Percentiles rank a stretch among this genome's conserved stretches.
These are phyloP conservation scores for Corythaeola cristata DNA, from an alignment of 2,113 vertebrate genomes.

Conservation along the genomic window DNA sequence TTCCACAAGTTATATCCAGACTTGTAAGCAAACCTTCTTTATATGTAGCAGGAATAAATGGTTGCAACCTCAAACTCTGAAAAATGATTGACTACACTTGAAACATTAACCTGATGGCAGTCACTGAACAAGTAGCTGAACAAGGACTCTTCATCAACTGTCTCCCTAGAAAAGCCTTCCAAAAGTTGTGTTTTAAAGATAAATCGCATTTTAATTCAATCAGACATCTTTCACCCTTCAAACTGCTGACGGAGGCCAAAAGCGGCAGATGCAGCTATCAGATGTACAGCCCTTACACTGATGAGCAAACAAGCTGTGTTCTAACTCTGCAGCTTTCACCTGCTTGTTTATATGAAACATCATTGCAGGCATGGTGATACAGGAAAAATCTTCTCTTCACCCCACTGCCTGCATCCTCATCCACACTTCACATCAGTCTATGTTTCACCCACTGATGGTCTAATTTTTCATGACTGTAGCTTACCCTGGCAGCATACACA, in stretches of 20 bases:
- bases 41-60: background rate
- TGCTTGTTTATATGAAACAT: conserved; percentile 1
- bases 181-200: background rate
- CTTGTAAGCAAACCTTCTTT: background rate
- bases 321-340: background rate
- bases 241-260: background rate
- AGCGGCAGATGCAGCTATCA: background rate
- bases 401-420: background rate
- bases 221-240: background rate
- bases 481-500: background rate
- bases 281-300: background rate
- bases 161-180: background rate
- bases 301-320: background rate
- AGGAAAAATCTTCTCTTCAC: background rate
- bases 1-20: background rate
- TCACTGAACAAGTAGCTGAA: background rate
- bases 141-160: background rate
- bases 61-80: background rate
- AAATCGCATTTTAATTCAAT: conserved; percentile 15
- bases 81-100: background rate
- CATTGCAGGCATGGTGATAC: background rate
- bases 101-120: background rate
- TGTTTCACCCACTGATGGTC: background rate
- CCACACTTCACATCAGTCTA: background rate
- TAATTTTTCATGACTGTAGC: background rate